phyloP scores from a whole-genome alignment of 1,140 invertebrate species.

The Polypedilum vanderplanki region DNA sequence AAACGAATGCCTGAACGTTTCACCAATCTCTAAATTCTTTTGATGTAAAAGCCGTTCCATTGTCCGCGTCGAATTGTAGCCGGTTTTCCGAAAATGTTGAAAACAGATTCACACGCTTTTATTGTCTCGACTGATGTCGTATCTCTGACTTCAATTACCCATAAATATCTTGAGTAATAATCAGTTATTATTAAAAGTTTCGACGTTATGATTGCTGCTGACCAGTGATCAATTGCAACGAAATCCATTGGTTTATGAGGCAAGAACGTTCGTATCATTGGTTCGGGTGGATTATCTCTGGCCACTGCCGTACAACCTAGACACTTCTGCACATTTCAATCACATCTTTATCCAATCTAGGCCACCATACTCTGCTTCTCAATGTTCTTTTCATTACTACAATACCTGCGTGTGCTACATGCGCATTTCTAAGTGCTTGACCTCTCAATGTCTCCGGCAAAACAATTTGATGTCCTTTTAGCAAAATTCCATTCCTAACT shows the following conservation, averaged over 20 bases:
- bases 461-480: constrained; percentile 29
- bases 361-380: too few relatives aligned
- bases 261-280: too few relatives aligned
- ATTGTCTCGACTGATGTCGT: too few relatives aligned
- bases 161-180: too few relatives aligned
- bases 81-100: constrained; percentile 35
- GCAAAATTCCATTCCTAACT: constrained; percentile 31
- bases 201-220: constrained; percentile 34
- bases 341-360: constrained; percentile 42
- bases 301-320: constrained; percentile 40
- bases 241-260: too few relatives aligned
- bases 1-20: background rate
- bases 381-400: too few relatives aligned
- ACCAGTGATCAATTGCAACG: constrained; percentile 37
- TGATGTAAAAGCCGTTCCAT: constrained; percentile 22
- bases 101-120: constrained; percentile 33
- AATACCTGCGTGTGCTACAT: constrained; percentile 46
- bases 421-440: constrained; percentile 36
- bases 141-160: too few relatives aligned
- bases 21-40: too few relatives aligned
- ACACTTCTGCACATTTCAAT: constrained; percentile 41
- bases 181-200: constrained; percentile 34
- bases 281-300: too few relatives aligned
- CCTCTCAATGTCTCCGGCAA: too few relatives aligned
- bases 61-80: constrained; percentile 29